These are phyloP conservation scores for Plumapathes pennacea DNA, from an alignment of 92 coral and sea anemone species.

Conservation along the genomic window DNA sequence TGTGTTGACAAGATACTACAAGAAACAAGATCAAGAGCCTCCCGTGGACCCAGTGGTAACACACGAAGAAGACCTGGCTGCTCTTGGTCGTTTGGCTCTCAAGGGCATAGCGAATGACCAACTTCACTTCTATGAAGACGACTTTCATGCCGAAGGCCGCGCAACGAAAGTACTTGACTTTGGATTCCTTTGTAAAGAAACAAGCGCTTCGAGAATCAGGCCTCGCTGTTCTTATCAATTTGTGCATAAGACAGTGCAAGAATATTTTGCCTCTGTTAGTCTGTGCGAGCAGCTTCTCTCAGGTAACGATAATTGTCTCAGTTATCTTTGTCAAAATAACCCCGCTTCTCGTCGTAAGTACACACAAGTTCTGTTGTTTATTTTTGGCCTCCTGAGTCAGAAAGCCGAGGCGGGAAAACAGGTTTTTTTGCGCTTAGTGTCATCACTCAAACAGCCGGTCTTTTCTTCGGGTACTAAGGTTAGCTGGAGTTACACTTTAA, in stretches of 20 bases:
- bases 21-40: not conserved
- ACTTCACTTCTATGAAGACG: constrained; percentile 5
- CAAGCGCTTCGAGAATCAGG: constrained; percentile 5
- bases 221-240: constrained; percentile 13
- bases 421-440: too few species aligned
- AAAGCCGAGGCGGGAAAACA: too few species aligned
- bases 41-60: not conserved
- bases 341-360: too few species aligned
- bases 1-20: constrained; percentile 18
- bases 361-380: too few species aligned
- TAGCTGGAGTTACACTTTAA: too few species aligned
- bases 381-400: too few species aligned
- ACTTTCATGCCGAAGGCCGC: not conserved
- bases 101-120: not conserved
- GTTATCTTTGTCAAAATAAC: too few species aligned
- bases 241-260: constrained; percentile 32
- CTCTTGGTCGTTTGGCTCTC: constrained; percentile 13
- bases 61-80: not conserved
- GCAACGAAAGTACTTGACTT: not conserved
- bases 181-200: constrained; percentile 29
- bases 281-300: too few species aligned
- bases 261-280: constrained; percentile 28
- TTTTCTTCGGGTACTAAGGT: too few species aligned
- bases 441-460: too few species aligned
- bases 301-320: too few species aligned